Evolutionary conservation across 2,888 invertebrate genomes (phyloP).

Genomic region (Physocephala rufipes): DNA sequence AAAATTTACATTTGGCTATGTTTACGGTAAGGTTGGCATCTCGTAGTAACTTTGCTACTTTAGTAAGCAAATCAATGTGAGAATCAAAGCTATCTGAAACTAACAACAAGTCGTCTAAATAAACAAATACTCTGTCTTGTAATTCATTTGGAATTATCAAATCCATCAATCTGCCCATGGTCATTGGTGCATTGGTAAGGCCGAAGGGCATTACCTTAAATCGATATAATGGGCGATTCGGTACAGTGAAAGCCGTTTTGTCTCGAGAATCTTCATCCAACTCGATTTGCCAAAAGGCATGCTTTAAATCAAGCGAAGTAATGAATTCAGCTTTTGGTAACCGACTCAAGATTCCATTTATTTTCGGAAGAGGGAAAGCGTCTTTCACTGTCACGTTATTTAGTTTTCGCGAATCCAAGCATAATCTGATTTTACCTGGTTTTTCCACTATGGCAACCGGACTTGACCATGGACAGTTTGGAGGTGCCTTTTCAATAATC

Average conservation of each 20-base stretch:
- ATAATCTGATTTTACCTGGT: constrained; percentile 46
- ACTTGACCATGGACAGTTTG: constrained; percentile 50
- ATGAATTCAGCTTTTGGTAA: too few species aligned
- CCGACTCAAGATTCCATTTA: too few species aligned
- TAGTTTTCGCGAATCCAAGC: constrained; percentile 50
- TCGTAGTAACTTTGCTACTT: too few species aligned
- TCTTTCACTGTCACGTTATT: constrained; percentile 48
- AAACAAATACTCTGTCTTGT: constrained; percentile 38
- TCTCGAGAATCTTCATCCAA: constrained; percentile 31
- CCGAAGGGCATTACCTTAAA: constrained; percentile 39
- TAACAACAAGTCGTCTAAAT: constrained; percentile 37
- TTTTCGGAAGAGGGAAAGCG: constrained; percentile 38
- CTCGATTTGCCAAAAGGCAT: constrained; percentile 41
- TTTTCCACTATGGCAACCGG: constrained; percentile 50
- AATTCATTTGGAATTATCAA: constrained; percentile 26
- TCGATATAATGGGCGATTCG: constrained; percentile 36
- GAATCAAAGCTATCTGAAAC: constrained; percentile 32
- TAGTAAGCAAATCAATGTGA: constrained; percentile 10
- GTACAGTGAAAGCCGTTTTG: constrained; percentile 36
- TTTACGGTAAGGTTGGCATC: constrained; percentile 37
- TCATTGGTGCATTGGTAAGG: constrained; percentile 35
- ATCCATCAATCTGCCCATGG: constrained; percentile 38
- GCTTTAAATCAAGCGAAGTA: too few species aligned
- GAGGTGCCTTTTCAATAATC: constrained; percentile 47
- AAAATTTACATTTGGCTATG: constrained; percentile 38